Conservation (phyloP, 2,797 vertebrate genomes). For the Ptychobarbus kaznakovi region DNA sequence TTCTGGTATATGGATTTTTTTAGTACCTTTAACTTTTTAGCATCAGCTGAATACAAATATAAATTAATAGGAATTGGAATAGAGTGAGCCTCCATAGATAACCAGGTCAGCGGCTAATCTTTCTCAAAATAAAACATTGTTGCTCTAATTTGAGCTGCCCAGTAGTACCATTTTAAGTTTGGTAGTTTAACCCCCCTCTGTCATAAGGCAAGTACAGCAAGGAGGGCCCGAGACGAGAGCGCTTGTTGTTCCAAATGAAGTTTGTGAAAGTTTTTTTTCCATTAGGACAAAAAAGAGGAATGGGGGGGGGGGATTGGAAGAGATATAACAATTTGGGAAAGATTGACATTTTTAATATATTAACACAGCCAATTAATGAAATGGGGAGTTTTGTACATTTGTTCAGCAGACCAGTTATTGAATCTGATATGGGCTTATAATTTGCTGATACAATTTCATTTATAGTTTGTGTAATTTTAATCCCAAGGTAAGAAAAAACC, state of each 20-base stretch:
- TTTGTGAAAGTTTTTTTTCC: not conserved
- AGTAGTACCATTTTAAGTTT: not conserved
- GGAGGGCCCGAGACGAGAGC: not conserved
- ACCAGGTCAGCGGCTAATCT: too few relatives aligned
- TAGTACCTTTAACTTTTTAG: not conserved
- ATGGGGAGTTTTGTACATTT: conserved; percentile 36
- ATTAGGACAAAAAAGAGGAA: conserved; percentile 5
- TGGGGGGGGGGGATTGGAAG: conserved; percentile 24
- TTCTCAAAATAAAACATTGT: too few relatives aligned
- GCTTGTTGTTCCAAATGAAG: conserved; percentile 18
- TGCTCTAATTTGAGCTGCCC: too few relatives aligned
- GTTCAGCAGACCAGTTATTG: not conserved
- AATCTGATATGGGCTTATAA: not conserved
- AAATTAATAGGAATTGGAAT: not conserved
- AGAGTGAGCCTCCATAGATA: not conserved
- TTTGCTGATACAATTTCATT: not conserved
- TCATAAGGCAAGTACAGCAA: not conserved
- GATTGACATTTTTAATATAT: conserved; percentile 18
- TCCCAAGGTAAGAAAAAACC: not conserved
- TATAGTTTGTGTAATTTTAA: not conserved
- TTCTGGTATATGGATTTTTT: not conserved
- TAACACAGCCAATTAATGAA: conserved; percentile 13
- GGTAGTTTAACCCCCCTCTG: not conserved
- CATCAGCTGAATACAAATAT: not conserved
- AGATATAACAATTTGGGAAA: not conserved